These are phyloP conservation scores for Ophion ventricosus DNA, from an alignment of 2,888 invertebrate species.

Conservation along the genomic window DNA sequence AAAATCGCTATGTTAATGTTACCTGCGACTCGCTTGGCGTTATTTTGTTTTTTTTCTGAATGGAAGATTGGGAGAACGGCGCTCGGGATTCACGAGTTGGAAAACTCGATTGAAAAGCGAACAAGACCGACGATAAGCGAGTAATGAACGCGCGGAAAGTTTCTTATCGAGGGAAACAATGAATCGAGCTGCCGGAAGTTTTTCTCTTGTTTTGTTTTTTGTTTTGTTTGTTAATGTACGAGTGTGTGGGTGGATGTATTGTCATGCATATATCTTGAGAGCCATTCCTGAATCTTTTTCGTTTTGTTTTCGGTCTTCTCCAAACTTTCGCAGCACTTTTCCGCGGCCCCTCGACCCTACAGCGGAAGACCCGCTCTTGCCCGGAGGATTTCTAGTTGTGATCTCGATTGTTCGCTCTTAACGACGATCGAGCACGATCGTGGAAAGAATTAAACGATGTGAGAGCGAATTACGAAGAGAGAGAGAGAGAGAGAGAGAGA, in stretches of 20 bases:
- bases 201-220: too few species aligned
- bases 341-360: neutral
- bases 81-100: slow-evolving; percentile 35
- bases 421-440: slow-evolving; percentile 59
- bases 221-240: slow-evolving; percentile 39
- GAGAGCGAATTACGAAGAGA: neutral
- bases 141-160: slow-evolving; percentile 64
- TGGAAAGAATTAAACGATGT: slow-evolving; percentile 15
- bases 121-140: slow-evolving; percentile 62
- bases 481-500: neutral
- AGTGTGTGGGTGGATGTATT: neutral
- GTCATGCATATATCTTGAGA: slow-evolving; percentile 3
- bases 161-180: slow-evolving; percentile 64
- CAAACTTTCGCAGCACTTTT: slow-evolving; percentile 35
- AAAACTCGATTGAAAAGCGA: slow-evolving; percentile 57
- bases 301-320: slow-evolving; percentile 37
- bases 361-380: neutral
- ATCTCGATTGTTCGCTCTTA: slow-evolving; percentile 63
- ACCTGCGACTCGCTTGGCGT: neutral
- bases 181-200: slow-evolving; percentile 59
- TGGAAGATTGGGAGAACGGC: neutral
- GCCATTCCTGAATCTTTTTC: slow-evolving; percentile 32
- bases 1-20: neutral
- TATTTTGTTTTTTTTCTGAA: neutral
- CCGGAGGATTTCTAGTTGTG: slow-evolving; percentile 50